Evolutionary conservation across 2,113 vertebrate species (phyloP).

Genomic region (Chelonoidis abingdonii): DNA sequence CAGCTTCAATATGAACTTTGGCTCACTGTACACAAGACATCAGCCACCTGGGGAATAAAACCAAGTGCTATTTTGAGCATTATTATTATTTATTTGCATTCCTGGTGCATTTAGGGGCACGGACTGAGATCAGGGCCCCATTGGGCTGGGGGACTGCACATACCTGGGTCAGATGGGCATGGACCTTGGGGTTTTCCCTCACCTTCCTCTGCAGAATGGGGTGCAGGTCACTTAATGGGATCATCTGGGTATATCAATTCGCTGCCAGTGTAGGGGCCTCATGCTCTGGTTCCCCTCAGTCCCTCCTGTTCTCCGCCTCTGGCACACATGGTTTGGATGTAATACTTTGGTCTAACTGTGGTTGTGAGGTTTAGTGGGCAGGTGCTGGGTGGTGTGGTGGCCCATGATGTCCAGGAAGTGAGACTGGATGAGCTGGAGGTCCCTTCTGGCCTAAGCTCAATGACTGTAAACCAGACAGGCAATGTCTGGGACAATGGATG

Average conservation of each 20-base stretch:
- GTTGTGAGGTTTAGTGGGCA: not conserved
- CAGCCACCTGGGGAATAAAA: not conserved
- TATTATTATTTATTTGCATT: not conserved
- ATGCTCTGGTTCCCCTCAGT: not conserved
- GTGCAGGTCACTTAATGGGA: not conserved
- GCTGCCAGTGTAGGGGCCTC: not conserved
- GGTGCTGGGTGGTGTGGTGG: not conserved
- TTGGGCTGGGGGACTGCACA: conserved; percentile 26
- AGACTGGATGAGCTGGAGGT: not conserved
- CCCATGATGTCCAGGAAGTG: not conserved
- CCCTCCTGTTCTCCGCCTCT: not conserved
- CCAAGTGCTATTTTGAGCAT: not conserved
- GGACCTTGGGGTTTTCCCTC: not conserved
- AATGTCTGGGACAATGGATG: not conserved
- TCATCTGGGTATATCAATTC: not conserved
- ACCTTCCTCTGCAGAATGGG: not conserved
- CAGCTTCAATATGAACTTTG: not conserved
- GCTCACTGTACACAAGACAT: not conserved
- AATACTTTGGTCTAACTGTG: not conserved
- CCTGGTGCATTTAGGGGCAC: not conserved
- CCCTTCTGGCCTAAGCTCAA: not conserved
- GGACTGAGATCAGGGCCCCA: not conserved
- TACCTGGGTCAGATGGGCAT: not conserved
- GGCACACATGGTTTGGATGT: not conserved
- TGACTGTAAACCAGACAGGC: not conserved